These are phyloP conservation scores for Pithys albifrons DNA, from an alignment of 2,113 vertebrate species.

Conservation along the genomic window DNA sequence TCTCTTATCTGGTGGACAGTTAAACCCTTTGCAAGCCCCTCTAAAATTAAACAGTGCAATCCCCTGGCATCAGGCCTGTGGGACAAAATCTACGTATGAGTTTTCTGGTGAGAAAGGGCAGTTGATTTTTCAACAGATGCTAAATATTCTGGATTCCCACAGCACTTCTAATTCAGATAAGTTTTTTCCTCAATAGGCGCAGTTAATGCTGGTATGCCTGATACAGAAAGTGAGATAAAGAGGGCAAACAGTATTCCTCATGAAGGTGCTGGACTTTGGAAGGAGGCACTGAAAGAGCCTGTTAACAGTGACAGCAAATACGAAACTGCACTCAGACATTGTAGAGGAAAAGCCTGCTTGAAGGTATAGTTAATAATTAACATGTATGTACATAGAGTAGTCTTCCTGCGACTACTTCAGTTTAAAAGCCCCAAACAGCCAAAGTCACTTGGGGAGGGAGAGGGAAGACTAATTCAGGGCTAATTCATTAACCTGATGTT, in stretches of 20 bases:
- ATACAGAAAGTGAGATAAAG: neutral
- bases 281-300: neutral
- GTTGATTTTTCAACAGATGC: neutral
- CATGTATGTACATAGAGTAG: neutral
- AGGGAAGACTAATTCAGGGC: neutral
- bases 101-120: neutral
- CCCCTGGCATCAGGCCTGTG: accelerated
- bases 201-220: neutral
- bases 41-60: neutral
- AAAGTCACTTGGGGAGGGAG: neutral
- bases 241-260: neutral
- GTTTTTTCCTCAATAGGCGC: neutral
- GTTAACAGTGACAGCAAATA: neutral
- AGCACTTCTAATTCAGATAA: neutral
- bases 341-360: neutral
- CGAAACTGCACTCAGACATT: neutral
- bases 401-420: neutral
- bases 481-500: neutral
- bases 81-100: neutral
- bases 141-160: neutral
- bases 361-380: slow-evolving; percentile 21
- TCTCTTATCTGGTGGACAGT: neutral
- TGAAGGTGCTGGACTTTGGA: slow-evolving; percentile 20
- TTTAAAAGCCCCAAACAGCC: neutral
- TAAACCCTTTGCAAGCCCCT: neutral